A percentile compares a stretch with the other conserved stretches of the same genome.
Evolutionary conservation across 2,113 vertebrate genomes (phyloP).

Genomic region (Oncorhynchus masou): DNA sequence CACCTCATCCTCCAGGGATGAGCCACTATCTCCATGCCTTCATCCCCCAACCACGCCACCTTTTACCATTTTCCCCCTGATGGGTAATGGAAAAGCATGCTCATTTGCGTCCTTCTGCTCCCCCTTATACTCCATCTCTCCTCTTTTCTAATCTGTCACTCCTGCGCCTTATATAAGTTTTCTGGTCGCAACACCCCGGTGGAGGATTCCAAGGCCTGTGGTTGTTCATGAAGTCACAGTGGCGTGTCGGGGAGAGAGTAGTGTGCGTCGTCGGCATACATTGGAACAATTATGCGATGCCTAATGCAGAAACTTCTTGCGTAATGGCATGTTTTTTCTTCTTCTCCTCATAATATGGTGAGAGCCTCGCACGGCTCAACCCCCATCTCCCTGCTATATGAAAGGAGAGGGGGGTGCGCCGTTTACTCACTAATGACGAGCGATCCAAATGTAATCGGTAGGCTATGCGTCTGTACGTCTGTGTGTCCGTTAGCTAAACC

Average conservation of each 20-base stretch:
- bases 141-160: not conserved
- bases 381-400: constrained; percentile 17
- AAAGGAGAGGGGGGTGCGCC: constrained; percentile 21
- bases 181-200: constrained; percentile 47
- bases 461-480: constrained; percentile 28
- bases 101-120: constrained; percentile 3
- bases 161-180: constrained; percentile 12
- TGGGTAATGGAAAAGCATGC: not conserved
- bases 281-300: constrained; percentile 43
- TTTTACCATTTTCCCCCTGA: constrained; percentile 22
- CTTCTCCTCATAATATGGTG: constrained; percentile 26
- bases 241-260: constrained; percentile 1
- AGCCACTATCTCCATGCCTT: not conserved
- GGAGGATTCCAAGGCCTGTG: constrained; percentile 29
- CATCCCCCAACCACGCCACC: constrained; percentile 8
- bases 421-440: constrained; percentile 46
- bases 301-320: constrained; percentile 39
- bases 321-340: constrained; percentile 35
- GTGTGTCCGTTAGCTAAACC: constrained; percentile 39
- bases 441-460: constrained; percentile 46
- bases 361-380: constrained; percentile 35
- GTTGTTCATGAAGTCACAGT: constrained; percentile 47
- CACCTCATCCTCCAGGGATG: constrained; percentile 3
- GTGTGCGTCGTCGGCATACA: constrained; percentile 43
- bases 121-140: not conserved